phyloP scores from a whole-genome alignment of 2,888 invertebrate species.

The Parochlus steinenii region DNA sequence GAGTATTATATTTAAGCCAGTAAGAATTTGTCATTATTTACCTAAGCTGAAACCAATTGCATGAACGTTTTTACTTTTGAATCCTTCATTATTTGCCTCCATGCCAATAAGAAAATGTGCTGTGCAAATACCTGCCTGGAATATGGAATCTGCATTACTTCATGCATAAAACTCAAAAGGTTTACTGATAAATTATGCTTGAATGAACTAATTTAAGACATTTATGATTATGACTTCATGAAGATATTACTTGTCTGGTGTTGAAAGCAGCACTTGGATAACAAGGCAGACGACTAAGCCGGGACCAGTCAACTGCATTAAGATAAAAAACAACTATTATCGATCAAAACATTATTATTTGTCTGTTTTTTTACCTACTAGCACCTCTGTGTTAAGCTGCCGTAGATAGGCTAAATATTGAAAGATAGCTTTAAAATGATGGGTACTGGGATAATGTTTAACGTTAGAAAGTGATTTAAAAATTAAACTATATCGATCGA shows the following conservation, averaged over 20 bases:
- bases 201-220: no score
- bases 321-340: no score
- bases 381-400: conserved; percentile 26
- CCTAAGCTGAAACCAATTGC: conserved; percentile 40
- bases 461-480: not conserved
- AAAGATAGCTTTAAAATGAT: no score
- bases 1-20: no score
- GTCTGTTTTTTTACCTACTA: no score
- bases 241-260: conserved; percentile 38
- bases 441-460: conserved; percentile 3
- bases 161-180: no score
- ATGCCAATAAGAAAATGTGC: conserved; percentile 32
- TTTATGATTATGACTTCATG: no score
- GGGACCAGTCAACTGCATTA: conserved; percentile 42
- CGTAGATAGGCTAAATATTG: conserved; percentile 25
- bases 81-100: conserved; percentile 22
- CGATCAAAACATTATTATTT: no score
- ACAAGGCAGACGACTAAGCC: conserved; percentile 34
- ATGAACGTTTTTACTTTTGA: conserved; percentile 30
- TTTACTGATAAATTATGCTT: no score
- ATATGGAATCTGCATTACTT: no score
- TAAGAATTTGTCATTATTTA: no score
- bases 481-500: no score
- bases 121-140: conserved; percentile 39
- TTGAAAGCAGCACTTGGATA: conserved; percentile 39